These are phyloP conservation scores for Silurus lanzhouensis DNA, from an alignment of 2,797 vertebrate genomes.

Conservation along the genomic window DNA sequence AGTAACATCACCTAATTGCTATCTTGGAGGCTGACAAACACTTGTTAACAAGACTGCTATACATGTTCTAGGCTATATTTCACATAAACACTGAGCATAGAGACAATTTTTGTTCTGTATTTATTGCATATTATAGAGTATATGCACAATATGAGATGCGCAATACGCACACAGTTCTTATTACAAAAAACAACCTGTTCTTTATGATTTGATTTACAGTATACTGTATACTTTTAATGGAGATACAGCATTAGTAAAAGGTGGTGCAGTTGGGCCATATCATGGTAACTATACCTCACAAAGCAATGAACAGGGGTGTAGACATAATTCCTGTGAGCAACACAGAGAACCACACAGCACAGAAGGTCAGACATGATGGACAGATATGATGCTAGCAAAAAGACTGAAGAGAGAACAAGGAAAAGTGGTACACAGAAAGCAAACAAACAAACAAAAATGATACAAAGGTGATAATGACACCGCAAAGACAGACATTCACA, in stretches of 20 bases:
- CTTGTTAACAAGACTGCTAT: background rate
- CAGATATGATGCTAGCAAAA: slow-evolving; percentile 42
- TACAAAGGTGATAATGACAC: slow-evolving; percentile 29
- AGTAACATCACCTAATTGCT: slow-evolving; percentile 28
- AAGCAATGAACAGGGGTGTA: slow-evolving; percentile 66
- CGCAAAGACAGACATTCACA: slow-evolving; percentile 12
- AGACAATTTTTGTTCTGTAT: background rate
- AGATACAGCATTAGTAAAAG: background rate
- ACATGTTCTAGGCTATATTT: background rate
- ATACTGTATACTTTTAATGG: background rate
- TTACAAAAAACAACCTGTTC: background rate
- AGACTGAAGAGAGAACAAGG: slow-evolving; percentile 11
- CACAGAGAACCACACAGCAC: slow-evolving; percentile 48
- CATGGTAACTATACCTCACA: slow-evolving; percentile 72
- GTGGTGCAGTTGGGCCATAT: background rate
- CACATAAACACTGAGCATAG: background rate
- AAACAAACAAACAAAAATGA: background rate
- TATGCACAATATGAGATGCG: background rate
- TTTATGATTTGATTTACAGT: too few relatives aligned
- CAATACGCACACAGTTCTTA: background rate
- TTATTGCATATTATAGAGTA: background rate
- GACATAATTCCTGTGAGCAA: slow-evolving; percentile 70
- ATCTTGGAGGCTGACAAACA: background rate
- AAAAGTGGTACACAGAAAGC: slow-evolving; percentile 19
- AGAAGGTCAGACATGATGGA: slow-evolving; percentile 54